phyloP scores from a whole-genome alignment of 2,888 invertebrate species.

The Cephonodes hylas region DNA sequence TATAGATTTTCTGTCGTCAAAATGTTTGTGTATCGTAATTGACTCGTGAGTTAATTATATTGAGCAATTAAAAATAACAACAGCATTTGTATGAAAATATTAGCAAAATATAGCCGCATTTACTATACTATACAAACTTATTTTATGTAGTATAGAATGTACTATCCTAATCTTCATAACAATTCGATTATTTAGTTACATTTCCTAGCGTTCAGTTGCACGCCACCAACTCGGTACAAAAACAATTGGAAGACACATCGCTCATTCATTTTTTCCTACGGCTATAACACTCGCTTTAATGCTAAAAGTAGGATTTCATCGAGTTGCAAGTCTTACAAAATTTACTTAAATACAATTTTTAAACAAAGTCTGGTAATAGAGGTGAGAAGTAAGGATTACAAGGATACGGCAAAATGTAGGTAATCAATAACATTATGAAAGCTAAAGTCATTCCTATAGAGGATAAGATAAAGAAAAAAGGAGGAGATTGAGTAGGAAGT shows the following conservation, averaged over 20 bases:
- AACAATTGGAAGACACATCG: not conserved
- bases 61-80: not conserved
- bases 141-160: not conserved
- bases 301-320: too few species aligned
- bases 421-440: too few species aligned
- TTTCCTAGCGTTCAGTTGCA: not conserved
- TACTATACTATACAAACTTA: not conserved
- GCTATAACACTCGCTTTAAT: not conserved
- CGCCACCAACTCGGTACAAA: not conserved
- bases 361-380: too few species aligned
- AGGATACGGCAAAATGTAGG: too few species aligned
- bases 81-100: not conserved
- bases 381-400: too few species aligned
- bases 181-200: slow-evolving; percentile 6
- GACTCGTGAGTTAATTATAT: not conserved
- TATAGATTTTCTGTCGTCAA: not conserved
- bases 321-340: too few species aligned
- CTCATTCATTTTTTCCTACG: not conserved
- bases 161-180: not conserved
- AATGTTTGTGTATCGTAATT: not conserved
- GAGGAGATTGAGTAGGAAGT: too few species aligned
- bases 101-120: not conserved
- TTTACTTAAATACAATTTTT: too few species aligned
- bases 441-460: too few species aligned
- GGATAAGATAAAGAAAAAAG: too few species aligned